phyloP scores from a whole-genome alignment of 2,113 vertebrate genomes.

The Antechinus stuartii region DNA sequence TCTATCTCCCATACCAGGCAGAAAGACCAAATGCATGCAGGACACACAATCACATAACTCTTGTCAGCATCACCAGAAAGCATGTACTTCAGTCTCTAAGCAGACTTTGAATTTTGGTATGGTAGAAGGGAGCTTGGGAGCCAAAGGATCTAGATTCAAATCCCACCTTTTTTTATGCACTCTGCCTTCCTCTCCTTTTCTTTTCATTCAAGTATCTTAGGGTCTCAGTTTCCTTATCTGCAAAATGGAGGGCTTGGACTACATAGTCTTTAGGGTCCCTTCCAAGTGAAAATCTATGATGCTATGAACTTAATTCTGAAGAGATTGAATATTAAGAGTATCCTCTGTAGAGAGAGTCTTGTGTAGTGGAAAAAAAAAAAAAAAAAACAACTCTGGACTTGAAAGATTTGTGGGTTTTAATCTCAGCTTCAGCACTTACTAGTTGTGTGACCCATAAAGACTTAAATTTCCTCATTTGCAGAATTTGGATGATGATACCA shows the following conservation, averaged over 20 bases:
- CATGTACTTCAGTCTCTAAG: background rate
- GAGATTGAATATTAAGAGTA: background rate
- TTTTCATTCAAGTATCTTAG: too few species aligned
- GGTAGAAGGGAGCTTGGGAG: background rate
- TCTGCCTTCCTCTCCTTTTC: too few species aligned
- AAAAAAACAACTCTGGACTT: background rate
- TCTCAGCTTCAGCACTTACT: background rate
- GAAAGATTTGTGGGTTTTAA: background rate
- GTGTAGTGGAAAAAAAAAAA: background rate
- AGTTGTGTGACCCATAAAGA: background rate
- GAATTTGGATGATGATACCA: background rate
- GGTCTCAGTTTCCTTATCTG: background rate
- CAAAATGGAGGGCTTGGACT: background rate
- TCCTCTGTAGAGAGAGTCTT: background rate
- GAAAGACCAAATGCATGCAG: background rate
- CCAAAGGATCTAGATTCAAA: background rate
- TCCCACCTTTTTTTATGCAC: background rate
- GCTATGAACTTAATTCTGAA: background rate
- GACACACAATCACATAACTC: constrained; percentile 10
- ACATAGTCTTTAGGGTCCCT: background rate
- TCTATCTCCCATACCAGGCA: background rate
- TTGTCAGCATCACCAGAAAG: background rate
- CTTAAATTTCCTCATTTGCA: background rate
- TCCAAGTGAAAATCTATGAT: background rate
- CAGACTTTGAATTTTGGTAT: background rate